Base-by-base conservation (phyloP, 2,797 vertebrate species). In the Poecilia velifera region DNA sequence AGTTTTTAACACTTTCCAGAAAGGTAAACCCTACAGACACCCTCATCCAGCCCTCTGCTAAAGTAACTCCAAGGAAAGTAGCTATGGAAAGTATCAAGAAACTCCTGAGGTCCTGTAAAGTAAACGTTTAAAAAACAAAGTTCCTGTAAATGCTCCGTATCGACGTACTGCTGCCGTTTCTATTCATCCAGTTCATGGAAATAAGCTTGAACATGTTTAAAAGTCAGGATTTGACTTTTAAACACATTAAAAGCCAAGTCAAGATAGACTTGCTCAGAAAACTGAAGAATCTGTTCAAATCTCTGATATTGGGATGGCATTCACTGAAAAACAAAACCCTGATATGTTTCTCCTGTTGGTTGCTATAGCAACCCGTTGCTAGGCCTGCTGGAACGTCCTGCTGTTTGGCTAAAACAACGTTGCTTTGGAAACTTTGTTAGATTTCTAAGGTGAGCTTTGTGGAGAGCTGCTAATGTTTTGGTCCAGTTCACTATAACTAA, bases 341-440 rank as follows among this genome's bases (percentile, higher is more conserved):
- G 45, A 43, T 16, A 47, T 16, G 62, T 57, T 28, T 18, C 7
- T 18, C 34, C 39, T 72, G 25, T 20, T 22, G 66, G 82, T 83
- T 34, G 34, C 68, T 55, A 2, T 49, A n/a, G 76, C 13, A 73
- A 80, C 39, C 57, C 6, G 73, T 73, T 62, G 7, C 76, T 5
- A 3, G 8, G 28, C 68, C 73, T 36, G 55, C 57, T 66, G 78
- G 64, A 55, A 59, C 43, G 8, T 80, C 79, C 80, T 51, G 80
- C 76, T 59, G 72, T 62, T 72, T 34, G 62, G 70, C 73, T 41
- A 76, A 75, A 80, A 75, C 57, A 34, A 34, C 22, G 64, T 20
- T 22, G 36, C 18, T 36, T 39, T 36, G 34, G 18, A 66, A 66
- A 36, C 2, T 57, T 57, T 18, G 57, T 62, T 62, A 6, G 18